A percentile compares a stretch with the other conserved stretches of the same genome.
Conservation (phyloP, 1,140 invertebrate genomes). For the Cryptotermes secundus region DNA sequence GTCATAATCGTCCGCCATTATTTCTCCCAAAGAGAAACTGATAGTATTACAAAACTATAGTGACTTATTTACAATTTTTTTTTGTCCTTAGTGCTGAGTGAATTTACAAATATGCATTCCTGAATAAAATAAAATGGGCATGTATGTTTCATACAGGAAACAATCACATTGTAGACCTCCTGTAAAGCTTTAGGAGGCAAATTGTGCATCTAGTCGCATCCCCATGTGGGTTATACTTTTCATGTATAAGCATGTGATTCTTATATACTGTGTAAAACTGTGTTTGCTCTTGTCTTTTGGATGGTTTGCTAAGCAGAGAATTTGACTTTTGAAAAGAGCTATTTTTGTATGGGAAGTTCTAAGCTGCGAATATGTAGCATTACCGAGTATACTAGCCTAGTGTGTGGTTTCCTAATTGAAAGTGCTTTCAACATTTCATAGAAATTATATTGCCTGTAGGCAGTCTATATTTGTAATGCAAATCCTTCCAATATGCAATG, state of each 20-base stretch:
- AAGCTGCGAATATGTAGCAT: neutral
- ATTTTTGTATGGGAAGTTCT: neutral
- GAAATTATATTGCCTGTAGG: neutral
- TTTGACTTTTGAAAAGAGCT: neutral
- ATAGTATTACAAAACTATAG: neutral
- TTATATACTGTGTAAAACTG: neutral
- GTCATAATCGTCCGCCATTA: neutral
- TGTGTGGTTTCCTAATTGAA: neutral
- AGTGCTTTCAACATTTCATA: conserved; percentile 5
- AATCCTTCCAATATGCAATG: conserved; percentile 23
- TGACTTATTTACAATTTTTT: neutral
- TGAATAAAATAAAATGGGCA: neutral
- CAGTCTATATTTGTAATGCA: neutral
- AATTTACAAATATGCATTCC: conserved; percentile 4
- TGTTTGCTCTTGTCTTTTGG: neutral
- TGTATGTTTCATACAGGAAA: conserved; percentile 16
- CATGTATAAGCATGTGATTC: neutral
- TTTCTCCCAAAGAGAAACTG: conserved; percentile 6
- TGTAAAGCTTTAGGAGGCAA: neutral
- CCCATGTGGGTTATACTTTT: neutral
- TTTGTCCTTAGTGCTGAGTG: neutral
- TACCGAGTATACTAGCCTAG: neutral
- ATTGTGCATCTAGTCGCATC: conserved; percentile 5
- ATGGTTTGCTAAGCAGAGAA: conserved; percentile 5
- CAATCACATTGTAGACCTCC: neutral